Evolutionary conservation across 2,797 vertebrate genomes (phyloP).

Genomic region (Sebastes iracundus): DNA sequence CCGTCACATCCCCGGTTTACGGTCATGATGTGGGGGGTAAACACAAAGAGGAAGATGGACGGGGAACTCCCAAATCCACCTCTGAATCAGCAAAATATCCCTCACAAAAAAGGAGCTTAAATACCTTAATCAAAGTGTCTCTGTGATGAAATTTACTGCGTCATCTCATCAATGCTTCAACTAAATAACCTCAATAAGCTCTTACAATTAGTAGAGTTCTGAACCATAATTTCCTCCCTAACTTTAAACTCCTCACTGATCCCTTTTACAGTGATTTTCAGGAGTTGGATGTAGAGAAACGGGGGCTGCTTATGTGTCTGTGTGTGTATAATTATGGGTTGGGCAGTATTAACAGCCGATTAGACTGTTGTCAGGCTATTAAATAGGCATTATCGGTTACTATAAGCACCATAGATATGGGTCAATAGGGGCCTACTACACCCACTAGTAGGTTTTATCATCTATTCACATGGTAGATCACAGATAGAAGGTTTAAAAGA

Average conservation of each 20-base stretch:
- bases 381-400: too few relatives aligned
- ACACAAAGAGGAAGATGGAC: not conserved
- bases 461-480: too few relatives aligned
- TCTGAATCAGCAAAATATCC: not conserved
- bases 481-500: too few relatives aligned
- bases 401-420: too few relatives aligned
- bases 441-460: too few relatives aligned
- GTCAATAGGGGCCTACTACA: too few relatives aligned
- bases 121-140: not conserved
- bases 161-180: not conserved
- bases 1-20: not conserved
- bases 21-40: not conserved
- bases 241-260: too few relatives aligned
- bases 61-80: conserved; percentile 1
- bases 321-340: conserved; percentile 20
- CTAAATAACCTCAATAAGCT: not conserved
- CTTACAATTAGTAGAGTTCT: not conserved
- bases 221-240: too few relatives aligned
- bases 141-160: not conserved
- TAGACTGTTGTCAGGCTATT: too few relatives aligned
- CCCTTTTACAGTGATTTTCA: not conserved
- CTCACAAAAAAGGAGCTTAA: not conserved
- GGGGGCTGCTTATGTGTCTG: conserved; percentile 11
- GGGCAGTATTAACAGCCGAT: not conserved
- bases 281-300: not conserved